Percentiles rank a stretch among this genome's conserved stretches.
Evolutionary conservation across 2,888 invertebrate genomes (phyloP).

Genomic region (Automeris io): DNA sequence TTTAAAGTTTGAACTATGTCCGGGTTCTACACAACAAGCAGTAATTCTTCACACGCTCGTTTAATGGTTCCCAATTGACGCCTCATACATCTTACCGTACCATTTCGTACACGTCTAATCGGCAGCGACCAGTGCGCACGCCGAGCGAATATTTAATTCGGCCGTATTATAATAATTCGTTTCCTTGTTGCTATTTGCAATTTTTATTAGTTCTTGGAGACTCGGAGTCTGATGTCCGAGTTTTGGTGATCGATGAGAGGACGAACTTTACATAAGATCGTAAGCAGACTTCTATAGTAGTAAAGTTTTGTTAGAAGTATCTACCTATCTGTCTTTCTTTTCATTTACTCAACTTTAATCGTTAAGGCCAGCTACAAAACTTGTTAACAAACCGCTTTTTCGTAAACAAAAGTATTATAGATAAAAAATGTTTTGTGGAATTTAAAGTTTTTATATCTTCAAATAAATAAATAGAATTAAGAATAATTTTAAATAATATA

Average conservation of each 20-base stretch:
- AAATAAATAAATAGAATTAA: too few species aligned
- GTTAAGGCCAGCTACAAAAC: too few species aligned
- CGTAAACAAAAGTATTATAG: too few species aligned
- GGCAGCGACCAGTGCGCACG: slow-evolving; percentile 38
- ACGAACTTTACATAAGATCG: slow-evolving; percentile 10
- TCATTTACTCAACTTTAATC: too few species aligned
- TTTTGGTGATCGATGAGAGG: slow-evolving; percentile 28
- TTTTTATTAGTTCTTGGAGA: slow-evolving; percentile 60
- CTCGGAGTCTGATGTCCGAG: slow-evolving; percentile 36
- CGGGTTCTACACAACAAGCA: slow-evolving; percentile 38
- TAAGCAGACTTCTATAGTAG: too few species aligned
- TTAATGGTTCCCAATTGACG: slow-evolving; percentile 56
- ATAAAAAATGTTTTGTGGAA: too few species aligned
- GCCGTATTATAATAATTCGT: slow-evolving; percentile 22
- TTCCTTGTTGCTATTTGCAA: slow-evolving; percentile 44
- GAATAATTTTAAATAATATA: too few species aligned
- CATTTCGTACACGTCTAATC: slow-evolving; percentile 51
- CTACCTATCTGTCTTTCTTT: too few species aligned
- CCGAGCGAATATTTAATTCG: slow-evolving; percentile 37
- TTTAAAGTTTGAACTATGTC: slow-evolving; percentile 24
- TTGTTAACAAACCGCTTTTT: too few species aligned
- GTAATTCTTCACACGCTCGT: slow-evolving; percentile 47
- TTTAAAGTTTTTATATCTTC: too few species aligned
- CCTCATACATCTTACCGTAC: slow-evolving; percentile 49
- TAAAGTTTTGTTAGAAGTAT: too few species aligned